Base-by-base conservation (phyloP, 2,113 vertebrate genomes). In the Carassius gibelio region DNA sequence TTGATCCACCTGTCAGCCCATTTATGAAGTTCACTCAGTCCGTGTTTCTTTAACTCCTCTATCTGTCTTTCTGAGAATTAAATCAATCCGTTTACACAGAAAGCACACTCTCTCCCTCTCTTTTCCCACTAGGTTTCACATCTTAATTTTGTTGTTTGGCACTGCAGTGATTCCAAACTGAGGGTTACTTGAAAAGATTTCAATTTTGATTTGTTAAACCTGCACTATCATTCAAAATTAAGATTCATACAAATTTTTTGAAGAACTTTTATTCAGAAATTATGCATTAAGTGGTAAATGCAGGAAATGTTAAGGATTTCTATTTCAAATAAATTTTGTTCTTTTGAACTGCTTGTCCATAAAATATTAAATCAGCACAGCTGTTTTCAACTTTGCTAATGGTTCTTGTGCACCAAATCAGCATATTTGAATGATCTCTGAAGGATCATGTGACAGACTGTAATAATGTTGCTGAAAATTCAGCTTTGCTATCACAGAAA, bases 21-120 rank as follows among this genome's bases (percentile, higher is more conserved):
- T 68, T 36, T 34, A 45, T 83, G 8, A 55, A 59, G 82, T 79
- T 23, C 23, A 64, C 42, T 64, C 21, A 55, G 3, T 84, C 61
- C 5, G 57, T 26, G 50, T 59, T 86, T 45, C 72, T 23, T 36
- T 45, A 17, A 57, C 62, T 62, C 3, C 74, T 11, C 75, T 84
- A 52, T 78, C 36, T 21, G 79, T 68, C 79, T 81, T 81, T 81
- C 45, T 34, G 61, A 71, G 66, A 21, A 59, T 38, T 57, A 42
- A 83, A 80, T 80, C 66, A 59, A 74, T 74, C 62, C 4, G 36
- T 62, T 69, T 76, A 21, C 15, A 30, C 26, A 82, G 64, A 82
- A 36, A 55, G 50, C 81, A 72, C 50, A 89, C 84, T 88, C 86
- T 81, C 89, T 78, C 81, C 83, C 80, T 87, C 26, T 69, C 68